Percentiles rank a stretch among this genome's conserved stretches.
Evolutionary conservation across 2,888 invertebrate species (phyloP).

Genomic region (Incurvaria masculella): DNA sequence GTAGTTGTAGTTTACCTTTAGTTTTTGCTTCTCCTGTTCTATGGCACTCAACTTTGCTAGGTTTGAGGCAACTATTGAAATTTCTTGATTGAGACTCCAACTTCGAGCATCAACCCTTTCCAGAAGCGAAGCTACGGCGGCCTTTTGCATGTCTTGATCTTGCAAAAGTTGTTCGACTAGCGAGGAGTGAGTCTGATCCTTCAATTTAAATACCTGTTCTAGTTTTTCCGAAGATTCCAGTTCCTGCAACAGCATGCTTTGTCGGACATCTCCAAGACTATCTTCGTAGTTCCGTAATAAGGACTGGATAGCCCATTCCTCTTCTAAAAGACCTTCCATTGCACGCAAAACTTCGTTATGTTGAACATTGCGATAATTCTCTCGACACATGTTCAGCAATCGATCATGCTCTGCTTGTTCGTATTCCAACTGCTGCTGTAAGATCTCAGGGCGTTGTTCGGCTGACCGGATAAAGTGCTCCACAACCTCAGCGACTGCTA

Average conservation of each 20-base stretch:
- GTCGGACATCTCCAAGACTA: slow-evolving; percentile 61
- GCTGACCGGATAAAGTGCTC: slow-evolving; percentile 61
- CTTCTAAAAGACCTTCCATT: slow-evolving; percentile 67
- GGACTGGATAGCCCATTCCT: slow-evolving; percentile 60
- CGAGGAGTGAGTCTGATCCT: slow-evolving; percentile 59
- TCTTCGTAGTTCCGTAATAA: slow-evolving; percentile 62
- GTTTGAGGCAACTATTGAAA: slow-evolving; percentile 68
- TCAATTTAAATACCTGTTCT: slow-evolving; percentile 56
- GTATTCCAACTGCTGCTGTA: slow-evolving; percentile 61
- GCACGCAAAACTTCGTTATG: slow-evolving; percentile 67
- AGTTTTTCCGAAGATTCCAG: slow-evolving; percentile 60
- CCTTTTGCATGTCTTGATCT: slow-evolving; percentile 70
- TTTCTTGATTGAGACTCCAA: slow-evolving; percentile 75
- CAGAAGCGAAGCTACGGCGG: slow-evolving; percentile 66
- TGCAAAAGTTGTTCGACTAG: slow-evolving; percentile 60
- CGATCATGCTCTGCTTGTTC: slow-evolving; percentile 66
- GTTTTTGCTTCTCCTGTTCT: slow-evolving; percentile 68
- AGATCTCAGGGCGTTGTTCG: slow-evolving; percentile 55
- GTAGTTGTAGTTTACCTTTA: slow-evolving; percentile 64
- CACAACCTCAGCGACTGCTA: slow-evolving; percentile 60
- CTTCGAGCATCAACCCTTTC: slow-evolving; percentile 71
- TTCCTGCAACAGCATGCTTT: slow-evolving; percentile 57
- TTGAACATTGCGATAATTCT: slow-evolving; percentile 57
- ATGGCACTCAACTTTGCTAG: slow-evolving; percentile 67
- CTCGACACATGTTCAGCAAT: slow-evolving; percentile 57